These are phyloP conservation scores for Poecilia gillii DNA, from an alignment of 2,797 vertebrate genomes.

Conservation along the genomic window DNA sequence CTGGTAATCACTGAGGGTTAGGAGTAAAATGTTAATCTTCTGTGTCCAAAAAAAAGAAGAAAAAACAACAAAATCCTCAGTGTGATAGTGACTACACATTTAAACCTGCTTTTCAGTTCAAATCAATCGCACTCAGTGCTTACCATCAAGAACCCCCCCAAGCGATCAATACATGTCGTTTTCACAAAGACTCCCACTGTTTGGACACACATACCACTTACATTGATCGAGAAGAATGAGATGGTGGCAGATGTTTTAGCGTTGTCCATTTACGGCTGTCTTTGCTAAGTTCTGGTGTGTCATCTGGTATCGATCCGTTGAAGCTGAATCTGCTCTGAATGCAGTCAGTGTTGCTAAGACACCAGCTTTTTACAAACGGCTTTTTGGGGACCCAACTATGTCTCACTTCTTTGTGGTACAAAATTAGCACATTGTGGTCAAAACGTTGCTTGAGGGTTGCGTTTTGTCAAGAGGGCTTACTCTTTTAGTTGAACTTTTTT, in stretches of 20 bases:
- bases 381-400: constrained; percentile 37
- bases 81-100: constrained; percentile 51
- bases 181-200: constrained; percentile 56
- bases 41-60: constrained; percentile 36
- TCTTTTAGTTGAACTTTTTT: neutral
- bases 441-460: neutral
- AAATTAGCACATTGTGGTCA: constrained; percentile 1
- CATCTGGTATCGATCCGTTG: constrained; percentile 68
- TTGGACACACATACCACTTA: constrained; percentile 64
- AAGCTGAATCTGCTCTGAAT: constrained; percentile 53
- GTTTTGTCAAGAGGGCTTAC: neutral
- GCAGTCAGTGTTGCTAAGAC: constrained; percentile 33
- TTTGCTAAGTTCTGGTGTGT: constrained; percentile 49
- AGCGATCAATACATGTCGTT: constrained; percentile 71
- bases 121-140: constrained; percentile 71
- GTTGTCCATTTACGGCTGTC: constrained; percentile 63
- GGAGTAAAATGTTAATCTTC: constrained; percentile 55
- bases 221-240: constrained; percentile 61
- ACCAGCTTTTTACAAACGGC: constrained; percentile 44
- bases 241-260: constrained; percentile 68
- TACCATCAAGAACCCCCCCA: constrained; percentile 62
- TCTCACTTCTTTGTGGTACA: constrained; percentile 10
- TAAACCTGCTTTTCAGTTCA: constrained; percentile 65
- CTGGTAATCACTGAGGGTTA: constrained; percentile 37
- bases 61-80: constrained; percentile 40